Percentiles rank a stretch among this genome's conserved stretches.
Conservation (phyloP, 2,888 invertebrate species). For the Cryptocephalus moraei region DNA sequence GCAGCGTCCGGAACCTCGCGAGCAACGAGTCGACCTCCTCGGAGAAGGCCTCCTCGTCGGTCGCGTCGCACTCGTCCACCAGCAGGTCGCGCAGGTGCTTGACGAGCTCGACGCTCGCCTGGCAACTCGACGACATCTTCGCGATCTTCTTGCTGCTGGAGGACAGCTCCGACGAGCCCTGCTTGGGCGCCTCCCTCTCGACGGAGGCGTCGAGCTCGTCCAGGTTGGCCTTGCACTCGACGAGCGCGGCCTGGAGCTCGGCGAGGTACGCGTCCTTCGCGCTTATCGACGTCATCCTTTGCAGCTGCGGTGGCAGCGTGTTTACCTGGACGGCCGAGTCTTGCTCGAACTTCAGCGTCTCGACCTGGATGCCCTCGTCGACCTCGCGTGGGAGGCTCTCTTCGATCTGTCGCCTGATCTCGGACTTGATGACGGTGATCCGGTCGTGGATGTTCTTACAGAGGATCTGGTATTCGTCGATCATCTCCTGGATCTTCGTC, state of each 20-base stretch:
- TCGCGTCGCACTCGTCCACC: constrained; percentile 62
- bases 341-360: constrained; percentile 64
- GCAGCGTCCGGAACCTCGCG: constrained; percentile 56
- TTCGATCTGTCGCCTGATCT: constrained; percentile 31
- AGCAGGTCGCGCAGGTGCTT: constrained; percentile 69
- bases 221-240: constrained; percentile 58
- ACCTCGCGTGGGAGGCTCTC: constrained; percentile 35
- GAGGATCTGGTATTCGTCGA: constrained; percentile 54
- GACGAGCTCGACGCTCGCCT: constrained; percentile 71
- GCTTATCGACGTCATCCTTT: constrained; percentile 59
- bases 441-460: constrained; percentile 51
- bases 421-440: constrained; percentile 39
- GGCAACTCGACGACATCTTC: constrained; percentile 66
- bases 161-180: constrained; percentile 45
- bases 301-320: constrained; percentile 51
- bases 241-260: constrained; percentile 63
- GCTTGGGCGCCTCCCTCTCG: constrained; percentile 46
- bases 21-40: constrained; percentile 55
- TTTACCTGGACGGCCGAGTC: constrained; percentile 76
- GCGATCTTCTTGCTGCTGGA: constrained; percentile 62
- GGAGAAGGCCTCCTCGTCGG: constrained; percentile 53
- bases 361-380: constrained; percentile 56
- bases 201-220: constrained; percentile 57
- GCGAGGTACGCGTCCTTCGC: constrained; percentile 74
- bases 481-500: constrained; percentile 45